Evolutionary conservation across 1,140 invertebrate genomes (phyloP), one percentile per base, ranked within the genome.

Genomic region (Littorina saxatilis): DNA sequence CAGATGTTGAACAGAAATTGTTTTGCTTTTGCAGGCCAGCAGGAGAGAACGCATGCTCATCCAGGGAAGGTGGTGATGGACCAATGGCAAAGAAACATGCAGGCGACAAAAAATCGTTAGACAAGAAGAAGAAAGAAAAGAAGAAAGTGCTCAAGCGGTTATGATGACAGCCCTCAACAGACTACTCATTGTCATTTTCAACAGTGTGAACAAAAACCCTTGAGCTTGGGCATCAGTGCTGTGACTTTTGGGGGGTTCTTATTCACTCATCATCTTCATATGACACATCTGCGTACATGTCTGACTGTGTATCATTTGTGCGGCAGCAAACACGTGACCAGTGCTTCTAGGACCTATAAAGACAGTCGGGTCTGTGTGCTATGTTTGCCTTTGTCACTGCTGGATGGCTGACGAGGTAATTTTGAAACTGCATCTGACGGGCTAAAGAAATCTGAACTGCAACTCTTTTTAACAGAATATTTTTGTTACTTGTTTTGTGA

Each of bases 111-210:
- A 96, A 96, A 92, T 86, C 96, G 78, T 92, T 95, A 50, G 95
- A 96, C 32, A 93, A 93, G 85, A 92, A 92, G 88, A 92, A 92
- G 90, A 96, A 96, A 94, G 96, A 97, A 88, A 97, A 97, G 92
- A 97, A 96, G 90, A 94, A 96, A 92, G 96, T 96, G 84, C 93
- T 97, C 70, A 97, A 97, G 92, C 94, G 96, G 94, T 96, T 97
- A 95, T 97, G 95, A 97, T 72, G 58, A 13, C 43, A 55, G 58
- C 75, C 27, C 35, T 47, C 63, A 40, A 61, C 15, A 23, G 77
- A 66, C 40, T n/a, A 29, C 37, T 15, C 58, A 66, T 47, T 32
- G 3, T 73, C 70, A 73, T 73, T 73, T 68, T 68, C 43, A 17
- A 73, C 39, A 23, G 40, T 27, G 70, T 50, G 70, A 73, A 73